These are phyloP conservation scores for Danio albolineatus DNA, from an alignment of 2,797 vertebrate genomes.

Conservation along the genomic window DNA sequence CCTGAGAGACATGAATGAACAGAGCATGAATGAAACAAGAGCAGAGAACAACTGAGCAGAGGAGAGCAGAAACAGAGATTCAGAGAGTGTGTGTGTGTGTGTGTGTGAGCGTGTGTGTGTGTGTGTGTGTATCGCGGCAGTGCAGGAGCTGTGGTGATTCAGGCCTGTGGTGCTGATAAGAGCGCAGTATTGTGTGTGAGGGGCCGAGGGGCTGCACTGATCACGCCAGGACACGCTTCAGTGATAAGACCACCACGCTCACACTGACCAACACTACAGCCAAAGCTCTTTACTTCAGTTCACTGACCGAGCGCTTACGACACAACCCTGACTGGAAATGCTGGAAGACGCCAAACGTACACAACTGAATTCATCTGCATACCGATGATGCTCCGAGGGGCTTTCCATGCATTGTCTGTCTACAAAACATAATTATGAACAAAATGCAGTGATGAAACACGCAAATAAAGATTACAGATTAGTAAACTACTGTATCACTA, in stretches of 20 bases:
- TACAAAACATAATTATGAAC: background rate
- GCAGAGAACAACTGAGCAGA: conserved; percentile 56
- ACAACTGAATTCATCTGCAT: background rate
- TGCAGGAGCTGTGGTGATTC: conserved; percentile 43
- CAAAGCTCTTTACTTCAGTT: background rate
- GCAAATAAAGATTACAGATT: background rate
- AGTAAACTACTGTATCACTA: too few species aligned
- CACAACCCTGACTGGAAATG: background rate
- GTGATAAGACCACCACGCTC: conserved; percentile 18
- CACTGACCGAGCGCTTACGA: background rate
- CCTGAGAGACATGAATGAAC: conserved; percentile 45
- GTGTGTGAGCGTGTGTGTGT: too few species aligned
- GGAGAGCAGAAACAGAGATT: conserved; percentile 60
- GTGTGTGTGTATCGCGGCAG: conserved; percentile 41
- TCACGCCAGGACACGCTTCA: conserved; percentile 34
- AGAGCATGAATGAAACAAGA: conserved; percentile 55
- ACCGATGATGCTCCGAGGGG: background rate
- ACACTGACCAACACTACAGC: conserved; percentile 23
- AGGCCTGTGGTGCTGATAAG: conserved; percentile 51
- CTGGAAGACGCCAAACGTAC: background rate
- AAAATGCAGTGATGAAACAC: background rate
- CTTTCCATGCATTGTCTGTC: background rate
- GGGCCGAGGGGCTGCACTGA: conserved; percentile 24
- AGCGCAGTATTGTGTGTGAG: conserved; percentile 43
- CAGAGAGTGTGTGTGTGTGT: too few species aligned